Evolutionary conservation across 2,113 vertebrate genomes (phyloP), one percentile per base, ranked within the genome.

Genomic region (Sialia sialis): DNA sequence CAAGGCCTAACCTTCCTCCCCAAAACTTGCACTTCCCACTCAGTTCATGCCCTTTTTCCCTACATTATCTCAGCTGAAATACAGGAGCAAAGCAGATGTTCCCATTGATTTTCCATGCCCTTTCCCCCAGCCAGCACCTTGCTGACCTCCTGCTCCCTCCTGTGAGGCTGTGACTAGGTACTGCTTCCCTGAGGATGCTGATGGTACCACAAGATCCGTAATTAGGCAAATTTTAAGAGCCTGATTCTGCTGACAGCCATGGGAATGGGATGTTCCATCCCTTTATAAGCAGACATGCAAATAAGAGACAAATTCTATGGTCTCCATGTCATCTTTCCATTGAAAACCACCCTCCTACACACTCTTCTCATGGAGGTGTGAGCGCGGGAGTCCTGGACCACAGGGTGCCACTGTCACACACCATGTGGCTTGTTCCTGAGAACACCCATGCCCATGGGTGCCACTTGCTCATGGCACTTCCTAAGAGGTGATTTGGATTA

Each of bases 331-430:
- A 63, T 55, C 52, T 68, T 20, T 34, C 39, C 44, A 17, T 34
- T 17, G 63, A 68, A 46, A 56, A 58, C 52, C 55, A 25, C 63
- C 22, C 19, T 86, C 67, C 84, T 11, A 59, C 63, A 4, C 2
- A 4, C 54, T 44, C 48, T 27, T 34, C 38, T 34, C 2, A 1
- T 1, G 3, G 46, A 62, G n/a, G 39, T 21, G 16, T 54, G 46
- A 75, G 25, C 0, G 1, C 25, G 38, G 67, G 66, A 73, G 59
- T 32, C 22, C 68, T 49, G 43, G 68, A 74, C 62, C 67, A 32
- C 38, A 11, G 8, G 62, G 55, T 46, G 48, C 18, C 6, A 0
- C 41, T 3, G 0, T 17, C 81, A 9, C 29, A 36, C 8, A 12
- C 72, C 7, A 1, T 2, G 30, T 4, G 14, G 76, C 62, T 27